These are phyloP conservation scores for Sisor rabdophorus DNA, from an alignment of 2,113 vertebrate species.

Conservation along the genomic window DNA sequence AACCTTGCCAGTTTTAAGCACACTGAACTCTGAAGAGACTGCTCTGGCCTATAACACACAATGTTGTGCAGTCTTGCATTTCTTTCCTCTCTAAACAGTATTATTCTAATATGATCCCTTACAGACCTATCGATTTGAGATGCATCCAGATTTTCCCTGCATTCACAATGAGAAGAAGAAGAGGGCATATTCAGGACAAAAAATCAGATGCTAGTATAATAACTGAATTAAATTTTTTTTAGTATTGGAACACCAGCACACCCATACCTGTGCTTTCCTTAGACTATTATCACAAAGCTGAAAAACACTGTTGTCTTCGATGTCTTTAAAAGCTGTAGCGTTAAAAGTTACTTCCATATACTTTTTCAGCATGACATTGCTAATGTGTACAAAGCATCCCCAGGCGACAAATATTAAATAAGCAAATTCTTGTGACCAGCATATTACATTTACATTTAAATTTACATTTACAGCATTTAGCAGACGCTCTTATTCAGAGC, in stretches of 20 bases:
- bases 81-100: constrained; percentile 16
- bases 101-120: constrained; percentile 43
- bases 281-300: too few relatives aligned
- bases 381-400: too few relatives aligned
- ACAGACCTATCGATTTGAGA: constrained; percentile 38
- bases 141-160: constrained; percentile 1
- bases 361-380: too few relatives aligned
- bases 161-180: constrained; percentile 4
- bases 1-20: constrained; percentile 32
- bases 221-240: background rate
- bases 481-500: too few relatives aligned
- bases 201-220: background rate
- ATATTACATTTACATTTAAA: background rate
- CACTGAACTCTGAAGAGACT: constrained; percentile 22
- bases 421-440: too few relatives aligned
- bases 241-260: too few relatives aligned
- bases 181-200: constrained; percentile 14
- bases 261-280: too few relatives aligned
- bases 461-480: too few relatives aligned
- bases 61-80: constrained; percentile 33
- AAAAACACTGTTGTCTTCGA: too few relatives aligned
- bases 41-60: constrained; percentile 26
- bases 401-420: too few relatives aligned
- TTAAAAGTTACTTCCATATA: too few relatives aligned
- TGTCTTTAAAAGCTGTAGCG: too few relatives aligned